Evolutionary conservation across 2,797 vertebrate species (phyloP).

Genomic region (Heterohyrax brucei): DNA sequence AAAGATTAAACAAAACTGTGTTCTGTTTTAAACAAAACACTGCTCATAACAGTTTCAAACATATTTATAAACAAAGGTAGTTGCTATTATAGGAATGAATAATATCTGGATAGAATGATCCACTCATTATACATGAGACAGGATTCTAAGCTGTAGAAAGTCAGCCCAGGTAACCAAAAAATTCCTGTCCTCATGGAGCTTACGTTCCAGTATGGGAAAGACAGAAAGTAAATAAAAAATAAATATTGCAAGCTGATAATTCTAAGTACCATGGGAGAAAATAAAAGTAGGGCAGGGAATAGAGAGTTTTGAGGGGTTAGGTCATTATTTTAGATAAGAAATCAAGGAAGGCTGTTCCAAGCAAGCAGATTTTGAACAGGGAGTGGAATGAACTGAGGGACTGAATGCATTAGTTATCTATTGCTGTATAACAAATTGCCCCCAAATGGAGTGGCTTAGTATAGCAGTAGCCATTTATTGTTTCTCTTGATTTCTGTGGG

Average conservation of each 20-base stretch:
- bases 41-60: neutral
- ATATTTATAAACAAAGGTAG: neutral
- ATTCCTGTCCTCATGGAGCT: neutral
- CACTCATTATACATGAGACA: neutral
- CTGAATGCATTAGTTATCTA: neutral
- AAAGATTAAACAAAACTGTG: neutral
- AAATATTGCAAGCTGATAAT: neutral
- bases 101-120: neutral
- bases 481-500: neutral
- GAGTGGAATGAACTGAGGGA: neutral
- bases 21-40: conserved; percentile 43
- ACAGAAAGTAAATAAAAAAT: neutral
- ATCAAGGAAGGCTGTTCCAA: neutral
- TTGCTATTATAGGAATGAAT: neutral
- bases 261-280: neutral
- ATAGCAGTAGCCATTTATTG: neutral
- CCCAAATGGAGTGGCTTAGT: neutral
- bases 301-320: neutral
- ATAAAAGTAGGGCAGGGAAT: neutral
- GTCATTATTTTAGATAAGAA: neutral
- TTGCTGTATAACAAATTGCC: too few relatives aligned
- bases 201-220: neutral
- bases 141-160: neutral
- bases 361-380: neutral
- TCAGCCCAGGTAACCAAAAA: neutral